Base-by-base conservation (phyloP, 2,113 vertebrate species). In the Trichomycterus rosablanca region DNA sequence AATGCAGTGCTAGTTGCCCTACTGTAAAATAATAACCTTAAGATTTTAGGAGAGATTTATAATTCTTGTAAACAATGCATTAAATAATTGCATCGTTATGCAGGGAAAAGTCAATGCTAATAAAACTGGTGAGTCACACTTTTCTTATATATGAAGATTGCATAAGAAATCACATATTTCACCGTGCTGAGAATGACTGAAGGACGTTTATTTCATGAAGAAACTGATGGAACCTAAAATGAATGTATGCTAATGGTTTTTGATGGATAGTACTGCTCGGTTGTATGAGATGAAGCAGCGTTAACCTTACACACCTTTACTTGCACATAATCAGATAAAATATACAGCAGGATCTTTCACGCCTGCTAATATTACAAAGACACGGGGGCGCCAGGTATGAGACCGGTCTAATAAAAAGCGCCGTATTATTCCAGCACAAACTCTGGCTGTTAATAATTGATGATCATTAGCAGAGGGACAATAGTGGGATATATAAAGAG, bases 401-500 rank as follows among this genome's bases (percentile, higher is more conserved):
- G 46, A 3, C 14, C 20, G 8, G 52, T 46, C 42, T 9, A 58
- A 32, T 44, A 44, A 69, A 71, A n/a, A 60, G 52, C 54, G 48
- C 4, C 12, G 32, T 59, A 50, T 46, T 35, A 71, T 60, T 76
- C 58, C 61, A 46, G 20, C 63, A 74, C 59, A 51, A 67, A 71
- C 74, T 72, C 68, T 71, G 63, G 57, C 56, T 66, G 20, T 70
- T 74, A 72, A 82, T 83, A 74, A 84, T 82, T 66, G 70, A 78
- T 72, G 69, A 50, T 81, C 71, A 76, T 87, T 83, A 80, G 74
- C 75, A 71, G 72, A 59, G 59, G 69, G 67, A 76, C 72, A 74
- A 68, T 74, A 75, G 68, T 56, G 53, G 75, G 62, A 79, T 68
- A 68, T 77, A 76, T 73, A 72, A 80, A 70, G 71, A 80, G 74